These are phyloP conservation scores for Eleginops maclovinus DNA, from an alignment of 2,113 vertebrate genomes.

Conservation along the genomic window DNA sequence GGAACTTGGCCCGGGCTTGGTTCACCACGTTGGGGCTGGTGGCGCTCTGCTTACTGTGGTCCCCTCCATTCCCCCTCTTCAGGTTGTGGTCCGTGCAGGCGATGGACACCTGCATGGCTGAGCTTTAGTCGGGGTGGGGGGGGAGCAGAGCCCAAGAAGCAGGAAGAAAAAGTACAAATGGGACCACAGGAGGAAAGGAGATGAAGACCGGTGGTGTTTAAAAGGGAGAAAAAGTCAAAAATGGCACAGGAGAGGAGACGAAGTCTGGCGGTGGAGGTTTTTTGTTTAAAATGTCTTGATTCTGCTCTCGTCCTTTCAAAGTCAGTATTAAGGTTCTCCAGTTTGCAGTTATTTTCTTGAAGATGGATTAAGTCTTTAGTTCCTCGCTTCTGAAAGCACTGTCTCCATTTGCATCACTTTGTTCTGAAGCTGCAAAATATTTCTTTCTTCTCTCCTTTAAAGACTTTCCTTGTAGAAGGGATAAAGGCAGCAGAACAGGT, in stretches of 20 bases:
- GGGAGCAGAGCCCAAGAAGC: conserved; percentile 2
- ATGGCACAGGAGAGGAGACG: too few species aligned
- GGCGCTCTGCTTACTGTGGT: conserved; percentile 95
- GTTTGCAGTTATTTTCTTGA: conserved; percentile 1
- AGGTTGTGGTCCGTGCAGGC: conserved; percentile 98
- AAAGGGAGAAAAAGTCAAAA: too few species aligned
- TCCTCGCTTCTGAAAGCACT: conserved; percentile 22
- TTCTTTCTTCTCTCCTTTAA: conserved; percentile 36
- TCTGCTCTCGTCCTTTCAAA: conserved; percentile 1
- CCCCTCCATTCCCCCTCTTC: conserved; percentile 93
- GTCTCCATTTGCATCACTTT: conserved; percentile 57
- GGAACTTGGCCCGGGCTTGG: conserved; percentile 95
- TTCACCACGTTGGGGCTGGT: conserved; percentile 94
- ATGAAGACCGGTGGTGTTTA: not conserved
- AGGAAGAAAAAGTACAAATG: conserved; percentile 17
- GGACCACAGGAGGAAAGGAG: conserved; percentile 7
- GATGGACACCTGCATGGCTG: conserved; percentile 98
- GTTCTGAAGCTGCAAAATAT: conserved; percentile 22
- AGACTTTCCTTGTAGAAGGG: conserved; percentile 33
- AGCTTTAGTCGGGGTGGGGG: not conserved
- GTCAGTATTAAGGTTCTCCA: not conserved
- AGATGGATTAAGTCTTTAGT: conserved; percentile 34
- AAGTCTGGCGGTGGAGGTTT: too few species aligned
- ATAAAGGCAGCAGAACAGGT: conserved; percentile 23
- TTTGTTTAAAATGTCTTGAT: conserved; percentile 15